A percentile compares a stretch with the other conserved stretches of the same genome.
Evolutionary conservation across 2,888 invertebrate genomes (phyloP).

Genomic region (Rotaria magnacalcarata): DNA sequence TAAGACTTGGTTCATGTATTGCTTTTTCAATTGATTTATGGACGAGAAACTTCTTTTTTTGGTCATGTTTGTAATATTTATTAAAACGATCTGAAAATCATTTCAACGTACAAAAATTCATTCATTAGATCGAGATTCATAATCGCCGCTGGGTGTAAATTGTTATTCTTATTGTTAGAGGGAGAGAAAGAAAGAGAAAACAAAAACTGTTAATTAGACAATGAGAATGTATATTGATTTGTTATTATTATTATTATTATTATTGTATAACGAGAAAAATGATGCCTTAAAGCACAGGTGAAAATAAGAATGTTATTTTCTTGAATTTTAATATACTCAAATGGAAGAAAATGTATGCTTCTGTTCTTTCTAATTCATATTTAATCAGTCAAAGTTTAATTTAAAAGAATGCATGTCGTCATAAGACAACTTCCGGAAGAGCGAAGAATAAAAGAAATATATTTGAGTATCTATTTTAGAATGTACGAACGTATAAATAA

Average conservation of each 20-base stretch:
- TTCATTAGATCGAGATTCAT: neutral
- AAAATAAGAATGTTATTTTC: slow-evolving; percentile 5
- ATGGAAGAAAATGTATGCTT: neutral
- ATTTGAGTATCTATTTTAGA: neutral
- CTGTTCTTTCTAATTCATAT: neutral
- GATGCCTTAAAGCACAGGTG: neutral
- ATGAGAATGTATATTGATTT: neutral
- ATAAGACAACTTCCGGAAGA: neutral
- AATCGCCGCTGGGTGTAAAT: neutral
- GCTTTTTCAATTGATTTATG: too few relatives aligned
- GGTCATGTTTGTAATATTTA: too few relatives aligned
- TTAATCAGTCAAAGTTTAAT: slow-evolving; percentile 26
- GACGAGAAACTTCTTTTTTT: too few relatives aligned
- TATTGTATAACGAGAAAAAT: slow-evolving; percentile 18
- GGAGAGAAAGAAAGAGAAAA: neutral
- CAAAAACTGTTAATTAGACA: slow-evolving; percentile 17
- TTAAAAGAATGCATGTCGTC: slow-evolving; percentile 6
- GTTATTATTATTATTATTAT: neutral
- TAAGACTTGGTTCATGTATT: too few relatives aligned
- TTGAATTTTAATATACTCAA: slow-evolving; percentile 25
- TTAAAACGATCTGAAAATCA: too few relatives aligned
- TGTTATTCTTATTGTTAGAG: neutral
- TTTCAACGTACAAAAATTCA: too few relatives aligned
- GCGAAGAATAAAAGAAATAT: neutral
- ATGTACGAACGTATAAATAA: slow-evolving; percentile 1